Base-by-base conservation (phyloP, 2,113 vertebrate genomes). In the Oxyura jamaicensis region DNA sequence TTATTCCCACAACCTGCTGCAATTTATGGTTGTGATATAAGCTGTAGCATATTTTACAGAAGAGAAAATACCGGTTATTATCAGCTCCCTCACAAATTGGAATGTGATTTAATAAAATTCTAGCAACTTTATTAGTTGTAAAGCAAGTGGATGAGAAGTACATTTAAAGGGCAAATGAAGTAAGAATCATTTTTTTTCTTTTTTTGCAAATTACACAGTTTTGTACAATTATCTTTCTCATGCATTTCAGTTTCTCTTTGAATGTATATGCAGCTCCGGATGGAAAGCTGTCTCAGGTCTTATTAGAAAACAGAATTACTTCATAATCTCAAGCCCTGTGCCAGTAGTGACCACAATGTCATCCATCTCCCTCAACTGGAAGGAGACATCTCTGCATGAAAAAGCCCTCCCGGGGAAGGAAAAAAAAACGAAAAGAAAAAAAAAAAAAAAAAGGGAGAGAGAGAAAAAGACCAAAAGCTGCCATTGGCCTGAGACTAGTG, bases 11-110 rank as follows among this genome's bases (percentile, higher is more conserved):
- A 88, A n/a, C 19, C 52, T 52, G 13, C 4, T 81, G 19, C 33
- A 77, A 75, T 94, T 92, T 74, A 88, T 83, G 52, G 60, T 67
- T 63, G n/a, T 77, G 33, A 94, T 63, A 90, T 86, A 83, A 92
- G 31, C 1, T 46, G 58, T 13, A 74, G 17, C n/a, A 46, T 63
- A 83, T 83, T 92, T 93, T 81, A 13, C 33, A 13, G 55, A 52
- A 74, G 35, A 79, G 19, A 83, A 90, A 10, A 88, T 74, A 80
- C 18, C n/a, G 2, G 23, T 58, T 77, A 15, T 63, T 67, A 46
- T 52, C 42, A 67, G 13, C 59, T 83, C n/a, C 18, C 31, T 44
- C 46, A 81, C 31, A 86, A 80, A 46, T 4, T 66, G 48, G 16
- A 91, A 65, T 36, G 31, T 36, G 36, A 86, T 78, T 67, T 33